Conservation (phyloP, 30 jellyfish, hydroid and myxozoan species). For the Hydra vulgaris region DNA sequence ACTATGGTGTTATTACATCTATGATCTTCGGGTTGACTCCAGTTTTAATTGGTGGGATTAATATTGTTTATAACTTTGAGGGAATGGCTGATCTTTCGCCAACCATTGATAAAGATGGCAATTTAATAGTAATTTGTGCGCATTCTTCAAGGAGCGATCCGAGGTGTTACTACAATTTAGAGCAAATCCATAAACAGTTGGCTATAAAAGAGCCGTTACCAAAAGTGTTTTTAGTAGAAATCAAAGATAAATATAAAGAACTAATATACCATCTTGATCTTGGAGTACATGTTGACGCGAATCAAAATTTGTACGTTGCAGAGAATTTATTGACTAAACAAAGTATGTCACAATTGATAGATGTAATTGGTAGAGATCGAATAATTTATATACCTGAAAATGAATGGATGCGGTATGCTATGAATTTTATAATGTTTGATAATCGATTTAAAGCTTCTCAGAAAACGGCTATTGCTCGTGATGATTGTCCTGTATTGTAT, state of each 20-base stretch:
- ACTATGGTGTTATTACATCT: not conserved
- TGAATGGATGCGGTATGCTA: not conserved
- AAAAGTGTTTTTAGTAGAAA: not conserved
- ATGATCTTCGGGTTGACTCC: not conserved
- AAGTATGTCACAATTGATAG: not conserved
- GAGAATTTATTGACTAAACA: not conserved
- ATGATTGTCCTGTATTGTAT: not conserved
- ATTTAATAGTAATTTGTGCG: not conserved
- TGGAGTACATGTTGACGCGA: not conserved
- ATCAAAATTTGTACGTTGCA: not conserved
- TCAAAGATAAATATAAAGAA: not conserved
- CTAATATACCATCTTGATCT: not conserved
- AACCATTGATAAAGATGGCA: not conserved
- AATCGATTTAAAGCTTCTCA: not conserved
- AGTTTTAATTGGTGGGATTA: not conserved
- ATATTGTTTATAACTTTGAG: not conserved
- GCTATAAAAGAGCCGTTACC: not conserved
- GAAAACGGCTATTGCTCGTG: not conserved
- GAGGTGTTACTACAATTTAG: not conserved
- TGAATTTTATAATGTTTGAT: not conserved
- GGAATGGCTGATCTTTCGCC: not conserved
- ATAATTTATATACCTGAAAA: not conserved
- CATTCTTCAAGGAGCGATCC: not conserved
- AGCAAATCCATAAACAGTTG: not conserved
- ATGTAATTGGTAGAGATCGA: slow-evolving; percentile 41